These are phyloP conservation scores for Fulmarus glacialis DNA, from an alignment of 2,113 vertebrate species.

Conservation along the genomic window DNA sequence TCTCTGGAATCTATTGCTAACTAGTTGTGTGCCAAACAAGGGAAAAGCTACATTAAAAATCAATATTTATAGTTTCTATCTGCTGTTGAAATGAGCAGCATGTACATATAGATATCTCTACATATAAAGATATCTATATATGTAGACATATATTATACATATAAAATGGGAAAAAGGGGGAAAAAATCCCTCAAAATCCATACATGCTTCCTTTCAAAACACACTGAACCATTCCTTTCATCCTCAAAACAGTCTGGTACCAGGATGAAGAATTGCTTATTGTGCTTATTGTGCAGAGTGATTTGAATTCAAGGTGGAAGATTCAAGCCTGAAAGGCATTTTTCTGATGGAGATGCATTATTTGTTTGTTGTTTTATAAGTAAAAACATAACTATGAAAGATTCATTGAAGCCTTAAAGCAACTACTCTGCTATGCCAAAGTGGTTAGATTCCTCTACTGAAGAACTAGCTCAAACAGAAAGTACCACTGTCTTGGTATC, in stretches of 20 bases:
- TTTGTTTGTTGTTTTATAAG: background rate
- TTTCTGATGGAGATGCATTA: background rate
- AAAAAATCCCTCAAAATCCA: background rate
- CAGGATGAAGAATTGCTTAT: background rate
- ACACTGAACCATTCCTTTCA: background rate
- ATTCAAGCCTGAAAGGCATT: background rate
- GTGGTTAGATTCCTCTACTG: background rate
- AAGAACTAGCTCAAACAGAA: background rate
- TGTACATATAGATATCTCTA: background rate
- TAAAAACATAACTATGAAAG: background rate
- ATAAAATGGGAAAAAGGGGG: background rate
- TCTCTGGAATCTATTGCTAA: background rate
- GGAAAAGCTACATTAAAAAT: background rate
- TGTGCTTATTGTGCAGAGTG: background rate
- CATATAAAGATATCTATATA: background rate
- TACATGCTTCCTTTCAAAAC: background rate
- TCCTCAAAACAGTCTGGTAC: background rate
- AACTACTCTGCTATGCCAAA: background rate
- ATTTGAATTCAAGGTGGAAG: background rate
- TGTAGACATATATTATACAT: background rate
- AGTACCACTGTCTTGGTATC: background rate
- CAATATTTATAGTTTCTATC: background rate
- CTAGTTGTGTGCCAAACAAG: background rate
- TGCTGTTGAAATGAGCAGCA: background rate
- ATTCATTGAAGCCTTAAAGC: background rate